Conservation (phyloP, 2,797 vertebrate species). For the Pseudochaenichthys georgianus region DNA sequence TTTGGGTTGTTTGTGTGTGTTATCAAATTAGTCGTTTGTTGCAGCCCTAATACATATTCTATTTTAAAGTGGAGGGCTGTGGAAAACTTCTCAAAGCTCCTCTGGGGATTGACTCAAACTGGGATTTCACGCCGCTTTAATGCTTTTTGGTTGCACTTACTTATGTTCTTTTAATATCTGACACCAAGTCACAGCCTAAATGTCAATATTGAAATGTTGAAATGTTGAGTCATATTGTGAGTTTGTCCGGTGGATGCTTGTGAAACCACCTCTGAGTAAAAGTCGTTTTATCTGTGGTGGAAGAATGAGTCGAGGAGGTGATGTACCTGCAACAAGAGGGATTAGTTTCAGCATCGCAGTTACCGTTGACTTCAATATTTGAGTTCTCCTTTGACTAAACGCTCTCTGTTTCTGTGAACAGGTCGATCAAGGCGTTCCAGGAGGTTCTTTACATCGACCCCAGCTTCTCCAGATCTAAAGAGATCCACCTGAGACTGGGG, state of each 20-base stretch:
- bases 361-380: neutral
- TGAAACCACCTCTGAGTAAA: neutral
- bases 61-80: too few species aligned
- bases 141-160: neutral
- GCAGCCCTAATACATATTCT: too few species aligned
- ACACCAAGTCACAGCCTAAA: too few species aligned
- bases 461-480: slow-evolving; percentile 95
- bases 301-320: neutral
- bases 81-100: too few species aligned
- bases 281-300: neutral
- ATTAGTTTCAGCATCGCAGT: neutral
- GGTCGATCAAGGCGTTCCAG: slow-evolving; percentile 99
- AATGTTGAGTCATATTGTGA: neutral
- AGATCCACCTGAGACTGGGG: slow-evolving; percentile 98
- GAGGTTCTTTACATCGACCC: slow-evolving; percentile 99
- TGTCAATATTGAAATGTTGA: neutral
- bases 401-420: slow-evolving; percentile 66
- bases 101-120: neutral
- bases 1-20: too few species aligned
- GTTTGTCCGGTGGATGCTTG: neutral
- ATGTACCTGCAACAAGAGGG: neutral
- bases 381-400: neutral
- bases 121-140: neutral
- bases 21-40: too few species aligned
- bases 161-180: too few species aligned